These are phyloP conservation scores for Cantharis lateralis DNA, from an alignment of 2,888 invertebrate species.

Conservation along the genomic window DNA sequence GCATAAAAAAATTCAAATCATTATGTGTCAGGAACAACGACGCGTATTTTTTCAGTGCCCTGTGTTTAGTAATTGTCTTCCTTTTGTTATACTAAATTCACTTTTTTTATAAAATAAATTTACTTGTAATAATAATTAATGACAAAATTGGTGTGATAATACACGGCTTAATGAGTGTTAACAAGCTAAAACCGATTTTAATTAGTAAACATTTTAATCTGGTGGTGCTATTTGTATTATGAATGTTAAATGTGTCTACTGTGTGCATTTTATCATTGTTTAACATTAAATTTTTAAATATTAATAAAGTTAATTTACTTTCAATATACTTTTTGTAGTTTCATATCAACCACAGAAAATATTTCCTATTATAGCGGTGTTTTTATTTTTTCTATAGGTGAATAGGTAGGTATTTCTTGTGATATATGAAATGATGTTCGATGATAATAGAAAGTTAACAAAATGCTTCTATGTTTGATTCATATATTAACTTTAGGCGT, in stretches of 20 bases:
- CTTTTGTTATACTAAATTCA: neutral
- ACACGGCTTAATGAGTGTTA: neutral
- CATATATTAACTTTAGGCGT: too few species aligned
- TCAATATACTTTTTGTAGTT: neutral
- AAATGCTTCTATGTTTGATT: too few species aligned
- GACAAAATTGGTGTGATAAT: neutral
- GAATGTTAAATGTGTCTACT: neutral
- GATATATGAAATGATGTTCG: too few species aligned
- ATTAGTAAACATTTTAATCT: neutral
- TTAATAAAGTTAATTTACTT: neutral
- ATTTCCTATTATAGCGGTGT: too few species aligned
- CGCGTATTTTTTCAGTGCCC: too few species aligned
- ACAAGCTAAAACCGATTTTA: neutral
- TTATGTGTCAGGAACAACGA: too few species aligned
- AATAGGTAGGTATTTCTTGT: too few species aligned
- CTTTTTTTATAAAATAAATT: neutral
- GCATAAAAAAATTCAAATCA: too few species aligned
- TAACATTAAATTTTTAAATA: conserved; percentile 9
- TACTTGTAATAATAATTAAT: neutral
- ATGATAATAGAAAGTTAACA: too few species aligned
- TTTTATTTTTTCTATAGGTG: too few species aligned
- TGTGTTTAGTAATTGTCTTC: neutral
- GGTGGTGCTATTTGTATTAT: neutral
- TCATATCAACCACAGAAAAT: neutral
- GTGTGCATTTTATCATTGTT: conserved; percentile 10